Base-by-base conservation (phyloP, 92 coral and sea anemone species). In the Porites evermanni region DNA sequence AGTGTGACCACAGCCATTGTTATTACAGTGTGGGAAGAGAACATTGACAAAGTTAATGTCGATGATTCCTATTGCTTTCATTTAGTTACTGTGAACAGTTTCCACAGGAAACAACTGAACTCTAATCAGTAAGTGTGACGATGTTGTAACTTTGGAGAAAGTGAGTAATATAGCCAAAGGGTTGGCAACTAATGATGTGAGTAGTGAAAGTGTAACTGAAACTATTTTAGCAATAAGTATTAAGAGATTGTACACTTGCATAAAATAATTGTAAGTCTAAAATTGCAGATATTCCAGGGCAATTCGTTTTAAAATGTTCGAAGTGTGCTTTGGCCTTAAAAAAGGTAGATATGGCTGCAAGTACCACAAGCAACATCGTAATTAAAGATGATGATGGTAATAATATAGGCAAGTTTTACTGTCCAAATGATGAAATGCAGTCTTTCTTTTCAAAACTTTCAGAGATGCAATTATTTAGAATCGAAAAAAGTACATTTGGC, bases 1-100 rank as follows among this genome's bases (percentile, higher is more conserved):
- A 21, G 21, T 21, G 21, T 21, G 21, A 21, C 21, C 21, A 21
- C 21, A 21, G 21, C 21, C 21, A 21, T 21, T 21, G 21, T 54
- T 52, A 58, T 88, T 61, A 88, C 87, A 84, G 63, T 88, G 53
- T 88, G 88, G 91, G 83, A 81, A 53, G 53, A 26, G 12, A 66
- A 54, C 32, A 82, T 82, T 51, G 71, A 88, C 21, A 58, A 81
- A 73, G 91, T 88, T 10, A 38, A 18, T 63, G 88, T 68, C 51
- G 86, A 74, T 51, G 3, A 24, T 61, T 81, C 78, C 65, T 88
- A 60, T 74, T 68, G 23, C 75, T 81, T 88, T 83, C 84, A 70
- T 66, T 65, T 32, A 61, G 60, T 88, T 53, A 72, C 69, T 69
- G 91, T 81, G 14, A 80, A 70, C 82, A 81, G 67, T 71, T 88